Base-by-base conservation (phyloP, 2,888 invertebrate species). In the Eremobia ochroleuca region DNA sequence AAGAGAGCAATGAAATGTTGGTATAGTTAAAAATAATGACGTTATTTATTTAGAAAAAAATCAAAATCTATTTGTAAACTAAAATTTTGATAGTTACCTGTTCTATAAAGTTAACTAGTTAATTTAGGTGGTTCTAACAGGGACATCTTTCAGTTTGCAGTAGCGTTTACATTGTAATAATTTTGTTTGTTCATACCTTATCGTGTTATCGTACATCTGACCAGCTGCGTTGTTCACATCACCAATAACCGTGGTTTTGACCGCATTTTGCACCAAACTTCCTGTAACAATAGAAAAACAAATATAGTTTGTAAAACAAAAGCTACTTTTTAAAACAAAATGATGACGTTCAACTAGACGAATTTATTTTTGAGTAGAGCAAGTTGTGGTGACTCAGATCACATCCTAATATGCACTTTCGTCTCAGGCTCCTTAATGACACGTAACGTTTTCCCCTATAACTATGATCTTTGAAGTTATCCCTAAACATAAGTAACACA, bases 211-310 rank as follows among this genome's bases (percentile, higher is more conserved):
- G 76, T 79, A 79, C 89, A 88, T 84, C 28, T 72, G 82, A 31
- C 55, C 67, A 66, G 66, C 76, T 80, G 66, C 69, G 62, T 73
- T 65, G 58, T 61, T 89, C 77, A 85, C 85, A 85, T 88, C 76
- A 84, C 64, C 77, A 82, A 65, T 71, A 85, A 79, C 40, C 78
- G 81, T 62, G 78, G 77, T 76, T 81, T 85, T 59, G 66, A 80
- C 87, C 82, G 87, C 88, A 88, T 88, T 77, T 84, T 89, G 89
- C 66, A 75, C 75, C 70, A 66, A 66, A 64, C 49, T 64, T 81
- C 84, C 88, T 88, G 87, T 37, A 85, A 89, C 77, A 84, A 78
- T 3, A 55, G n/a, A 70, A 59, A 72, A 49, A 58, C 31, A 69
- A 9, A n/a, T 65, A 77, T 62, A 40, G 21, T 52, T 15, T 18